Evolutionary conservation across 1,140 invertebrate genomes (phyloP).

Genomic region (Aphidius gifuensis): DNA sequence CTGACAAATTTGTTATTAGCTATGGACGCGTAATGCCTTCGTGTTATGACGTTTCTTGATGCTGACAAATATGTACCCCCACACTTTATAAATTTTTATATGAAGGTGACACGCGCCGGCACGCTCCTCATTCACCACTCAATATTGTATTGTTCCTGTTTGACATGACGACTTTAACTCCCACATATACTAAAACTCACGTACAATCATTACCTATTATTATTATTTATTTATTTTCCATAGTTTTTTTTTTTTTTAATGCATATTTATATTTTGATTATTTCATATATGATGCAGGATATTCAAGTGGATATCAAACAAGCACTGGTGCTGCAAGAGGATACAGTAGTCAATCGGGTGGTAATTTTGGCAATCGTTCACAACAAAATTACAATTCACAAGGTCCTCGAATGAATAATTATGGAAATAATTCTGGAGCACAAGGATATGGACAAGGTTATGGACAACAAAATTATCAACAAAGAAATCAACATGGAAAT

Average conservation of each 20-base stretch:
- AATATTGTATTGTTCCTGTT: constrained; percentile 37
- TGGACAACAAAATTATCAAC: constrained; percentile 26
- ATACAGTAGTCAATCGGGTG: constrained; percentile 27
- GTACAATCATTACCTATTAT: background rate
- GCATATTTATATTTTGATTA: constrained; percentile 1
- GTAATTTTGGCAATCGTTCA: constrained; percentile 21
- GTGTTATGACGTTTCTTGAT: constrained; percentile 52
- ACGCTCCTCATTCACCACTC: constrained; percentile 46
- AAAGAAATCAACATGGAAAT: constrained; percentile 21
- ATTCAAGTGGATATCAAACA: constrained; percentile 37
- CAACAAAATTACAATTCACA: constrained; percentile 22
- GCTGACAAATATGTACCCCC: constrained; percentile 41
- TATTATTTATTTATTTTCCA: constrained; percentile 11
- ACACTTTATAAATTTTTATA: constrained; percentile 31
- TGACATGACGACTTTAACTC: constrained; percentile 31
- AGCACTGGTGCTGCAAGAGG: constrained; percentile 19
- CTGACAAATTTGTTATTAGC: constrained; percentile 48
- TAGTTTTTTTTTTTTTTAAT: background rate
- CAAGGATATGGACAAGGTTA: constrained; percentile 23
- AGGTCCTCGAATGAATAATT: constrained; percentile 13
- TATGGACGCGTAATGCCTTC: constrained; percentile 25
- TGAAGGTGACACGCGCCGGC: constrained; percentile 50
- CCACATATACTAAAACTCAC: background rate
- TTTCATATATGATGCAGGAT: constrained; percentile 32
- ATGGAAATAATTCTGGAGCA: constrained; percentile 22